phyloP scores from a whole-genome alignment of 2,797 vertebrate species.

The Alosa sapidissima region DNA sequence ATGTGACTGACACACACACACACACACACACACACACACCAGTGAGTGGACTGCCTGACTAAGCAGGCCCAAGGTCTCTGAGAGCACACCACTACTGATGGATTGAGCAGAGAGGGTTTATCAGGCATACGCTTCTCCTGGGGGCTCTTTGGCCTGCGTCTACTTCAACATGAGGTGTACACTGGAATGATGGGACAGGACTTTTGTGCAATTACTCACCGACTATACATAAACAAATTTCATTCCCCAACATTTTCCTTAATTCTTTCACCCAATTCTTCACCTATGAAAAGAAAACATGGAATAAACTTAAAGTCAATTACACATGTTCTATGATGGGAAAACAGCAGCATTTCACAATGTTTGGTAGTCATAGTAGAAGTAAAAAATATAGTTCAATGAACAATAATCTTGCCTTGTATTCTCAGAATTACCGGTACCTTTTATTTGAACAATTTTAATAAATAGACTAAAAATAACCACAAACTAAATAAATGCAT shows the following conservation, averaged over 20 bases:
- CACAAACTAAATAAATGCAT: too few species aligned
- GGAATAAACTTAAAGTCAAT: conserved; percentile 21
- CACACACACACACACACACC: not conserved
- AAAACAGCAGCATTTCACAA: too few species aligned
- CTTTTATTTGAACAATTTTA: not conserved
- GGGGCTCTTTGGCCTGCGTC: not conserved
- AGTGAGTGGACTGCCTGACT: not conserved
- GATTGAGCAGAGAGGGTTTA: not conserved
- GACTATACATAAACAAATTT: conserved; percentile 99
- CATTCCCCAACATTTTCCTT: conserved; percentile 98
- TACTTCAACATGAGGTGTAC: not conserved
- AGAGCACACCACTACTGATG: not conserved
- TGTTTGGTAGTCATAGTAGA: too few species aligned
- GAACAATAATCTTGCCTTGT: not conserved
- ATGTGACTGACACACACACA: conserved; percentile 18
- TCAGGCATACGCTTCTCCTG: not conserved
- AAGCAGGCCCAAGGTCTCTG: not conserved
- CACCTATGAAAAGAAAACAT: conserved; percentile 75
- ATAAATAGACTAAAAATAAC: not conserved
- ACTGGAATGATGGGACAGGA: not conserved
- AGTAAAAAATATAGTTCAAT: not conserved
- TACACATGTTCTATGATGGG: not conserved
- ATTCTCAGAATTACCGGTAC: not conserved
- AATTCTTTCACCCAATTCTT: conserved; percentile 99
- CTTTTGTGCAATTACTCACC: conserved; percentile 75